Percentiles rank a stretch among this genome's conserved stretches.
Evolutionary conservation across 2,113 vertebrate species (phyloP).

Genomic region (Panthera tigris): DNA sequence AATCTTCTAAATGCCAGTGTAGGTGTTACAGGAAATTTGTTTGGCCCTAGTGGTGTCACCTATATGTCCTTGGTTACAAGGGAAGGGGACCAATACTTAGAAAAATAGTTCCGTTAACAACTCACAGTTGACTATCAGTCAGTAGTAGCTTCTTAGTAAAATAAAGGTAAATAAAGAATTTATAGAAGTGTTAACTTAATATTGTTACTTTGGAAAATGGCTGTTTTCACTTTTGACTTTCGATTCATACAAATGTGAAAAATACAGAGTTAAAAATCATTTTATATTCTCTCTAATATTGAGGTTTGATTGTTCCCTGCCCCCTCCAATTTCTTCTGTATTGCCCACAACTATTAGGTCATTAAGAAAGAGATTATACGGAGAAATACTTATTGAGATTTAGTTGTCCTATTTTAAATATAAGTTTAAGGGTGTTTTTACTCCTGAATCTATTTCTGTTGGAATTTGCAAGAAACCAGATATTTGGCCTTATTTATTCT

Average conservation of each 20-base stretch:
- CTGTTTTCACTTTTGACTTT: neutral
- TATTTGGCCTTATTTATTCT: neutral
- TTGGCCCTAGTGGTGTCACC: neutral
- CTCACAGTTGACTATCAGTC: neutral
- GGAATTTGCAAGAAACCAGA: neutral
- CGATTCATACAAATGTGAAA: neutral
- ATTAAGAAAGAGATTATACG: neutral
- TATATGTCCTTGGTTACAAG: neutral
- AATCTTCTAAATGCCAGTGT: neutral
- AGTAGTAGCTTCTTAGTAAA: neutral
- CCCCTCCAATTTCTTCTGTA: neutral
- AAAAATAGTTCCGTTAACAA: neutral
- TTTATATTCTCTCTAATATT: neutral
- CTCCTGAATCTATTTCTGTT: neutral
- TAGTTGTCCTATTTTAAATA: neutral
- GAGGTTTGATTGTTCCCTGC: neutral
- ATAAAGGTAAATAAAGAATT: constrained; percentile 19
- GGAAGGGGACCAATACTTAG: neutral
- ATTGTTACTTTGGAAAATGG: neutral
- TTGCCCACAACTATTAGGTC: neutral
- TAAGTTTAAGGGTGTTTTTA: neutral
- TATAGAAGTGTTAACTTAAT: neutral
- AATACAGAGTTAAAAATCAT: neutral
- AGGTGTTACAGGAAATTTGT: neutral
- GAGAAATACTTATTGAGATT: neutral